Conservation (phyloP, 23 tunicate genomes). For the Phallusia fumigata region DNA sequence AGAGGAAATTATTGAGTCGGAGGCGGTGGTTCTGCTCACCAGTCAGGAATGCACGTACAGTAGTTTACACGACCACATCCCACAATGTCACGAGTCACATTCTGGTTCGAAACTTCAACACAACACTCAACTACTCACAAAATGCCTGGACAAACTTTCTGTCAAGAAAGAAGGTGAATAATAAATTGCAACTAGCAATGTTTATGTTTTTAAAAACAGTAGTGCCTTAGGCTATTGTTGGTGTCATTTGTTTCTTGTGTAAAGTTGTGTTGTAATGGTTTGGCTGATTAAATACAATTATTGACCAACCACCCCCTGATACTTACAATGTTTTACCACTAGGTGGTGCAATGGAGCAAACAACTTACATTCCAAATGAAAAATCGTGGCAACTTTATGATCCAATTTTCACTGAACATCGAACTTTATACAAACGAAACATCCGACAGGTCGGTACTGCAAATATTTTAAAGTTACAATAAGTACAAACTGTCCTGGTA, state of each 20-base stretch:
- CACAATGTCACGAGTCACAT: slow-evolving; percentile 74
- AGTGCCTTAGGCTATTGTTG: too few species aligned
- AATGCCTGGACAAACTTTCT: slow-evolving; percentile 36
- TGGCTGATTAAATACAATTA: not conserved
- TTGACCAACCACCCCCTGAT: too few species aligned
- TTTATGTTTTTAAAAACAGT: too few species aligned
- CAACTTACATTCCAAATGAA: slow-evolving; percentile 50
- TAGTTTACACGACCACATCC: slow-evolving; percentile 57
- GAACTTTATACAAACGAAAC: slow-evolving; percentile 64
- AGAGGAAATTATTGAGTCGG: slow-evolving; percentile 58
- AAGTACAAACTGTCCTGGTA: not conserved
- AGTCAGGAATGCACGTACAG: slow-evolving; percentile 69
- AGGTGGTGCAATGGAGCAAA: slow-evolving; percentile 92
- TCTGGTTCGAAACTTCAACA: slow-evolving; percentile 40
- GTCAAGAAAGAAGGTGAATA: slow-evolving; percentile 67
- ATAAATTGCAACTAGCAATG: too few species aligned
- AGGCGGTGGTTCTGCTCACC: slow-evolving; percentile 57
- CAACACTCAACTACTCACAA: slow-evolving; percentile 24
- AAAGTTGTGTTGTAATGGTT: too few species aligned
- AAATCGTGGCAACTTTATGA: slow-evolving; percentile 72
- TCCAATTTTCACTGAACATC: slow-evolving; percentile 68
- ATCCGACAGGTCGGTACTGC: slow-evolving; percentile 55
- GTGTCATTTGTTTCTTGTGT: too few species aligned
- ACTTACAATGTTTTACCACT: not conserved
- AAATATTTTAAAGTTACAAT: not conserved